Conservation (phyloP, 2,888 invertebrate genomes). For the Strigamia transsilvanica region DNA sequence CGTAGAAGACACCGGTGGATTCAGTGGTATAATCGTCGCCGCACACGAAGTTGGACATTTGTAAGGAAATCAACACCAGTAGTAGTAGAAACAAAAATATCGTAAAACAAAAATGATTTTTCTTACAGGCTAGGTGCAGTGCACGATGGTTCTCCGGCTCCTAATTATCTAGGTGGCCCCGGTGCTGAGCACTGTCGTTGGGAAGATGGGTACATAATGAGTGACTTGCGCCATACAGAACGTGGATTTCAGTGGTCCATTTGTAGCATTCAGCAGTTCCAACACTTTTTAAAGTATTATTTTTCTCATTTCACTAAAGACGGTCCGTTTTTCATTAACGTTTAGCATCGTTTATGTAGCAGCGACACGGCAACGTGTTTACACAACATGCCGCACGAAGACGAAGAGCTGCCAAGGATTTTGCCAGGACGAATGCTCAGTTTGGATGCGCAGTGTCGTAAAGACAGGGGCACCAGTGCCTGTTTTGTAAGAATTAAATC, state of each 20-base stretch:
- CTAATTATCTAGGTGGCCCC: conserved; percentile 91
- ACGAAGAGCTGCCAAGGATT: conserved; percentile 86
- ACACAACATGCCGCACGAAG: conserved; percentile 92
- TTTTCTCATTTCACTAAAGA: not conserved
- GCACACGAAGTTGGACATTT: conserved; percentile 97
- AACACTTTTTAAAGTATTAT: conserved; percentile 89
- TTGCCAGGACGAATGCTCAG: conserved; percentile 87
- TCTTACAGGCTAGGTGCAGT: conserved; percentile 85
- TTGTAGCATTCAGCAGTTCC: conserved; percentile 91
- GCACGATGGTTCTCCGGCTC: conserved; percentile 95
- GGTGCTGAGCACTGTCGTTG: conserved; percentile 93
- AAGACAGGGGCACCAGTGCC: conserved; percentile 89
- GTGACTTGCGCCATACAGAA: conserved; percentile 91
- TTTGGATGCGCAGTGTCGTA: conserved; percentile 89
- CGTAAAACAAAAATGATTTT: not conserved
- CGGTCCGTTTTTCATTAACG: not conserved
- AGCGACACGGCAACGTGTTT: conserved; percentile 94
- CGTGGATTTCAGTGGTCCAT: conserved; percentile 94
- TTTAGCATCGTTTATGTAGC: conserved; percentile 66
- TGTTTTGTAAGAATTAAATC: conserved; percentile 72
- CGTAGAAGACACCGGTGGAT: conserved; percentile 95
- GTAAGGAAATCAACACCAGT: conserved; percentile 74
- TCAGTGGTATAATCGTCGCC: conserved; percentile 94
- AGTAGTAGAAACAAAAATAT: not conserved
- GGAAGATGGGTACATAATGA: conserved; percentile 97